Conservation (phyloP, 2,888 invertebrate genomes). For the Hesperia comma region DNA sequence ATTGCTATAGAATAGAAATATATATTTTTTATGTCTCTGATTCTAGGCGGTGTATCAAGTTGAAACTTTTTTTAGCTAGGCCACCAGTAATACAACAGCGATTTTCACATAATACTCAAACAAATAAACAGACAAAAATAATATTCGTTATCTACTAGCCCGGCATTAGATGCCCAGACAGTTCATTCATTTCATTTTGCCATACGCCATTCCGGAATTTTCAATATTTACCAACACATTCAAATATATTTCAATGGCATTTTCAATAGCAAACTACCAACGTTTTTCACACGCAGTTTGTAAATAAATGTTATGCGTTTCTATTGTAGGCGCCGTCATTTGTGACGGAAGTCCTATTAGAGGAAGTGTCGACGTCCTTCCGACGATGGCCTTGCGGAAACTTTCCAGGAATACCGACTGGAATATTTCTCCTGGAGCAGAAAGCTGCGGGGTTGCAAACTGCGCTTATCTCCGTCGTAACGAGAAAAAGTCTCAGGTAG, state of each 20-base stretch:
- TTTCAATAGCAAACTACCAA: not conserved
- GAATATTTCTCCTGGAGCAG: conserved; percentile 3
- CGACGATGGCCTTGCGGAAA: conserved; percentile 14
- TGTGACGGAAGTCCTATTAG: conserved; percentile 28
- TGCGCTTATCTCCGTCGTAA: not conserved
- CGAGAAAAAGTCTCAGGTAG: not conserved
- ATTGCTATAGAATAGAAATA: no score
- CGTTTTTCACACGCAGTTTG: conserved; percentile 5
- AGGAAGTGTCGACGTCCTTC: conserved; percentile 26
- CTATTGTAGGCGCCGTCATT: conserved; percentile 15
- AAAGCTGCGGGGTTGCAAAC: conserved; percentile 9
- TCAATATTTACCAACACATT: not conserved
- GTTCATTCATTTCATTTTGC: not conserved
- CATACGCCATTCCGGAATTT: not conserved
- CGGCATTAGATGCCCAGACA: no score
- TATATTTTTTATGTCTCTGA: no score
- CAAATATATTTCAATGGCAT: not conserved
- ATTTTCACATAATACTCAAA: no score
- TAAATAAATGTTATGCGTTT: conserved; percentile 8
- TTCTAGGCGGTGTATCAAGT: no score
- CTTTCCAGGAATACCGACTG: not conserved
- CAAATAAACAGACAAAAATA: no score
- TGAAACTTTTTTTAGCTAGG: no score
- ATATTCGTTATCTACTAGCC: no score
- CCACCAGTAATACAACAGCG: no score